A percentile compares a stretch with the other conserved stretches of the same genome.
Evolutionary conservation across 1,140 invertebrate genomes (phyloP).

Genomic region (Trichonephila clavipes): DNA sequence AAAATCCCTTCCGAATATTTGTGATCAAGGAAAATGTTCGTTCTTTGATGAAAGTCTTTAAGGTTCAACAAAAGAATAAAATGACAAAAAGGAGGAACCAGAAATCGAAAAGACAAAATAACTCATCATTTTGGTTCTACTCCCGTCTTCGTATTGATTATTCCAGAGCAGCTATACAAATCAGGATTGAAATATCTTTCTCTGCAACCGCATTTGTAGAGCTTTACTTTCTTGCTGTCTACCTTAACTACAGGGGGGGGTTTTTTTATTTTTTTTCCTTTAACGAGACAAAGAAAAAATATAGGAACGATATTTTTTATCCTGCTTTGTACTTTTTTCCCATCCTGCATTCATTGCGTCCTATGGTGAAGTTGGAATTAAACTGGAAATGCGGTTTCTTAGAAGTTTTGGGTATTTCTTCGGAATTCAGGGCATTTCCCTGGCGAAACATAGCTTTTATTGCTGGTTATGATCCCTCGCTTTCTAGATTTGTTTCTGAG

Average conservation of each 20-base stretch:
- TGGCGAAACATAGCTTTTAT: not conserved
- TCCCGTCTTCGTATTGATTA: constrained; percentile 35
- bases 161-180: constrained; percentile 40
- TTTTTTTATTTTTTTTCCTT: not conserved
- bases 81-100: not conserved
- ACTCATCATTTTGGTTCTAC: constrained; percentile 12
- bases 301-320: not conserved
- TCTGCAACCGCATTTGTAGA: constrained; percentile 22
- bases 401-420: not conserved
- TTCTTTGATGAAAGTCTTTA: constrained; percentile 19
- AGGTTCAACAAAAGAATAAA: constrained; percentile 11
- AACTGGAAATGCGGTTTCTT: constrained; percentile 31
- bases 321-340: not conserved
- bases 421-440: not conserved
- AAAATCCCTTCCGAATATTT: not conserved
- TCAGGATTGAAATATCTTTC: constrained; percentile 31
- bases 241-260: not conserved
- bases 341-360: constrained; percentile 15
- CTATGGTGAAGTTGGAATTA: constrained; percentile 1
- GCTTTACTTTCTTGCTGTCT: not conserved
- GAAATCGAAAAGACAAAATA: constrained; percentile 29
- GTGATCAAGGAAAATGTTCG: not conserved
- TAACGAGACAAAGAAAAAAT: not conserved
- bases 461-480: not conserved
- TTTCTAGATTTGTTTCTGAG: not conserved